These are phyloP conservation scores for Macrobrachium nipponense DNA, from an alignment of 1,140 invertebrate species.

Conservation along the genomic window DNA sequence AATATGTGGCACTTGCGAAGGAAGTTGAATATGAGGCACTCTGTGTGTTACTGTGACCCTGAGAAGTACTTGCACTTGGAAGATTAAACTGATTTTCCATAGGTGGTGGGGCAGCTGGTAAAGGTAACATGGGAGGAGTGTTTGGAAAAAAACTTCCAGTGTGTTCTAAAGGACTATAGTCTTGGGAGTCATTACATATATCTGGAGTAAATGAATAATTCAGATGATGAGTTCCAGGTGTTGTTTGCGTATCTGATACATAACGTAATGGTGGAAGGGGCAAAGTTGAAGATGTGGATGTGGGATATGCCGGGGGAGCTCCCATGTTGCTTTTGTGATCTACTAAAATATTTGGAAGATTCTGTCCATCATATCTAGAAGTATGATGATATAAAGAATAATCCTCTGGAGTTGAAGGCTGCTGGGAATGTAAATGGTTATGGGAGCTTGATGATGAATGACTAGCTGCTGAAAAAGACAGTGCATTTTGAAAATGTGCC, in stretches of 20 bases:
- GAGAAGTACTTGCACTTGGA: background rate
- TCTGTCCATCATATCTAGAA: conserved; percentile 8
- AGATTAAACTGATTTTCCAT: background rate
- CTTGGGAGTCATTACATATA: conserved; percentile 12
- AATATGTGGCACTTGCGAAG: background rate
- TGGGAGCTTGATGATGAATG: background rate
- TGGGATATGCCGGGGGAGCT: conserved; percentile 45
- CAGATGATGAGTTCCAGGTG: conserved; percentile 6
- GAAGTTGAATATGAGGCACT: conserved; percentile 1
- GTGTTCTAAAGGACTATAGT: conserved; percentile 29
- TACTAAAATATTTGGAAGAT: background rate
- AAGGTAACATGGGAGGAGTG: conserved; percentile 2
- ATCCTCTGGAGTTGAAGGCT: conserved; percentile 27
- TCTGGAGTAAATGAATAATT: conserved; percentile 14
- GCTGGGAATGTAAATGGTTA: background rate
- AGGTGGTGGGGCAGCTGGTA: background rate
- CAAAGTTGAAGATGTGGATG: background rate
- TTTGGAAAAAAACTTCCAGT: conserved; percentile 25
- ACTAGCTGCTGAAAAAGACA: conserved; percentile 15
- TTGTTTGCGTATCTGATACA: background rate
- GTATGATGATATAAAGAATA: conserved; percentile 34
- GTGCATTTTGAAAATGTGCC: conserved; percentile 35
- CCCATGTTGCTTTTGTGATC: conserved; percentile 17
- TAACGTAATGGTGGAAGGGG: conserved; percentile 36
- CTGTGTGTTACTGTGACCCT: background rate